Evolutionary conservation across 1,140 invertebrate genomes (phyloP).

Genomic region (Venturia canescens): DNA sequence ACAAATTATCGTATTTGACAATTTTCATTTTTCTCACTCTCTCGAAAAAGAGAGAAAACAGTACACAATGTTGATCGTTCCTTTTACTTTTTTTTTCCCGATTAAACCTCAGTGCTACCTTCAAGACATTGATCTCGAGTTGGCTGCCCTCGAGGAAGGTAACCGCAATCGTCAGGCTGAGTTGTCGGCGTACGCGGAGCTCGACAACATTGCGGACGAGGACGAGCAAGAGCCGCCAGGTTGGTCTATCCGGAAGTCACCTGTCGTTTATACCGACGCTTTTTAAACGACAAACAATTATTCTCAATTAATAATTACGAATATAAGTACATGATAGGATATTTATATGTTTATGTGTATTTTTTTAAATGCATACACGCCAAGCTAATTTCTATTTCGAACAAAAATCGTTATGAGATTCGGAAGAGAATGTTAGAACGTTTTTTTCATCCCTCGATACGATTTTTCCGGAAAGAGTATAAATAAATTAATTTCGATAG

Average conservation of each 20-base stretch:
- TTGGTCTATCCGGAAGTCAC: conserved; percentile 60
- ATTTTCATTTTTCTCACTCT: neutral
- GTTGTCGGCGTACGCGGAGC: conserved; percentile 76
- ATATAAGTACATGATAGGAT: conserved; percentile 25
- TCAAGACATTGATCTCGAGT: conserved; percentile 75
- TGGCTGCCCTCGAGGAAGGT: conserved; percentile 74
- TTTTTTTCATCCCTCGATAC: neutral
- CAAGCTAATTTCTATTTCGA: conserved; percentile 42
- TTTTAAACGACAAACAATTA: neutral
- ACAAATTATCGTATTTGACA: too few relatives aligned
- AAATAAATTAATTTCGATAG: neutral
- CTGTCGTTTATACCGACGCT: conserved; percentile 11
- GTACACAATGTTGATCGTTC: neutral
- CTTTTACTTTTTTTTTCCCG: conserved; percentile 33
- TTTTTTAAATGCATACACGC: conserved; percentile 16
- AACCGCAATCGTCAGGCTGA: conserved; percentile 74
- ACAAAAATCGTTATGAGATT: conserved; percentile 44
- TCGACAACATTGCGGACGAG: conserved; percentile 78
- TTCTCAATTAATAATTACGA: neutral
- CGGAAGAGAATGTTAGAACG: neutral
- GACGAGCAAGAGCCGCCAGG: conserved; percentile 76
- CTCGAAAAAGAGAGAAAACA: neutral
- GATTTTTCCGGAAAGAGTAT: neutral
- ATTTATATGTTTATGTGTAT: neutral
- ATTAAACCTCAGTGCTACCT: conserved; percentile 72